A percentile compares a stretch with the other conserved stretches of the same genome.
Evolutionary conservation across 2,113 vertebrate genomes (phyloP).

Genomic region (Lota lota): DNA sequence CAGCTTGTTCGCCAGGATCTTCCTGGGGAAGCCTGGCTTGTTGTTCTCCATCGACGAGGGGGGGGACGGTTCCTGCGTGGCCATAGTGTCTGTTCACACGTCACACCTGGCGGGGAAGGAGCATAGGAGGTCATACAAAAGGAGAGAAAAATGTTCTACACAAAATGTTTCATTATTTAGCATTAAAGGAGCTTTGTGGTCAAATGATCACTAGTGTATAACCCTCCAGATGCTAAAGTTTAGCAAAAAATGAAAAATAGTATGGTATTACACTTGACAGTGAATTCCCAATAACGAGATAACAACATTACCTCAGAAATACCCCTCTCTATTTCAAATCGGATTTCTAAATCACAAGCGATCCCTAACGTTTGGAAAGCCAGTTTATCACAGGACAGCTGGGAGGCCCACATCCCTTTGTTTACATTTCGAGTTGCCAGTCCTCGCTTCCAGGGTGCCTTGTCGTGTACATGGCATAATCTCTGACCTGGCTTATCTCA

Average conservation of each 20-base stretch:
- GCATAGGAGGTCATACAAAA: not conserved
- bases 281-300: no score
- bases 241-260: no score
- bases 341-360: no score
- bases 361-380: no score
- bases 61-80: slow-evolving; percentile 80
- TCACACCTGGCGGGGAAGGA: not conserved
- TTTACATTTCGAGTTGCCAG: slow-evolving; percentile 55
- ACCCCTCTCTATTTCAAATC: no score
- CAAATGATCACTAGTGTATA: no score
- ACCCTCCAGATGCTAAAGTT: no score
- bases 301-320: no score
- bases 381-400: slow-evolving; percentile 34
- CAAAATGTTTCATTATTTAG: no score
- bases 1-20: slow-evolving; percentile 84
- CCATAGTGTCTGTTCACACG: slow-evolving; percentile 64
- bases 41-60: slow-evolving; percentile 83
- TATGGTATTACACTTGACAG: no score
- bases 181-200: no score
- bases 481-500: not conserved
- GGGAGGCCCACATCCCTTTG: slow-evolving; percentile 64
- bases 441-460: slow-evolving; percentile 39
- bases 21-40: slow-evolving; percentile 87
- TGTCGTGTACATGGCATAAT: slow-evolving; percentile 27
- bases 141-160: no score